Percentiles rank a stretch among this genome's conserved stretches.
phyloP scores from a whole-genome alignment of 1,140 invertebrate species.

The Wasmannia auropunctata region DNA sequence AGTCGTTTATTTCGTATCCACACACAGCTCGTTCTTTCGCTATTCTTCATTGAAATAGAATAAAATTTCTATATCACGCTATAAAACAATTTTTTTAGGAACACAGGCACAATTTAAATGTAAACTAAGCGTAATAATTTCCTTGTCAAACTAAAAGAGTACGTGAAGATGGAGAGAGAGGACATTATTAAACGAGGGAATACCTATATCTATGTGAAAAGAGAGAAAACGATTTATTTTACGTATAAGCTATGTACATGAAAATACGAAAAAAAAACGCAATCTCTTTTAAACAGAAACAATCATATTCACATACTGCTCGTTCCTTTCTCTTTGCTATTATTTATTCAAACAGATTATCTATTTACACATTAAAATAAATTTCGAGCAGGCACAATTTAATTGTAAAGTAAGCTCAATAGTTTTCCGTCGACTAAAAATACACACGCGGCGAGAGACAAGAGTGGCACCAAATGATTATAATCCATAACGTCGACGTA shows the following conservation, averaged over 20 bases:
- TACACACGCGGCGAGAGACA: not conserved
- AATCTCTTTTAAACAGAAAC: not conserved
- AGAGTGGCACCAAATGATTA: not conserved
- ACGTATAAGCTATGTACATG: not conserved
- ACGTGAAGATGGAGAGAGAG: too few relatives aligned
- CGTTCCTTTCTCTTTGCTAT: not conserved
- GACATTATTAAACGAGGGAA: not conserved
- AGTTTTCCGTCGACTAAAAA: constrained; percentile 21
- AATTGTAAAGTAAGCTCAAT: constrained; percentile 60
- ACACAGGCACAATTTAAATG: too few relatives aligned
- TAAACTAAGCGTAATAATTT: too few relatives aligned
- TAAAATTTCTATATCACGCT: too few relatives aligned
- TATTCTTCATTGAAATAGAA: too few relatives aligned
- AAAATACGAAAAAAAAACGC: too few relatives aligned
- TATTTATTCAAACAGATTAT: not conserved
- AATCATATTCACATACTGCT: not conserved
- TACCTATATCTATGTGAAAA: not conserved
- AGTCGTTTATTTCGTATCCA: too few relatives aligned
- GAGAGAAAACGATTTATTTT: not conserved
- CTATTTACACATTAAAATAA: constrained; percentile 11
- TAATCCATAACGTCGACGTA: not conserved
- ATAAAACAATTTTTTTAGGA: too few relatives aligned
- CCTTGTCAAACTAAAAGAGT: too few relatives aligned
- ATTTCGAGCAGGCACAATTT: not conserved
- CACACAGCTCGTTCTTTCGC: too few relatives aligned